These are phyloP conservation scores for Procambarus clarkii DNA, from an alignment of 1,140 invertebrate genomes.

Conservation along the genomic window DNA sequence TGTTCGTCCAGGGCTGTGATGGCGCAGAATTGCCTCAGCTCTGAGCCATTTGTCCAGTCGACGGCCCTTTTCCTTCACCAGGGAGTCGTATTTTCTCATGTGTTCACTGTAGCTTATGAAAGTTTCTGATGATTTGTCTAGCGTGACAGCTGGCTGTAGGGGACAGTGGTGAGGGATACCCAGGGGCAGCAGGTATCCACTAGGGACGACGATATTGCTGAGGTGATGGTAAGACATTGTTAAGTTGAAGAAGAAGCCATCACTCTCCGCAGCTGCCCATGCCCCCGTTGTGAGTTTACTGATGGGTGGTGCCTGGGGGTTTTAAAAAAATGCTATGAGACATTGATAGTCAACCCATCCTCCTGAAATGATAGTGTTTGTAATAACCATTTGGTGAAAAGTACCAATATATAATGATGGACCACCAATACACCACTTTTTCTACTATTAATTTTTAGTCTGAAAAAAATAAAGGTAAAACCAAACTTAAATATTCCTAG, in stretches of 20 bases:
- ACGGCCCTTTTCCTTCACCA: not conserved
- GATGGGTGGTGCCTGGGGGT: no score
- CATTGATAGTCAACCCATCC: no score
- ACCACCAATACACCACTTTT: no score
- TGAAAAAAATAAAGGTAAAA: no score
- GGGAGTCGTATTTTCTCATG: not conserved
- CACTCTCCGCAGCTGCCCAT: no score
- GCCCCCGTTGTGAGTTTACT: no score
- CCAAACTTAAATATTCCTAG: no score
- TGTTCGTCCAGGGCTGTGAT: not conserved
- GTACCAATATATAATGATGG: no score
- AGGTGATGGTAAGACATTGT: conserved; percentile 54
- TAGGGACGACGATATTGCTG: not conserved
- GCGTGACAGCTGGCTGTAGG: not conserved
- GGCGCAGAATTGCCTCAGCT: not conserved
- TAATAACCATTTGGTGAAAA: no score
- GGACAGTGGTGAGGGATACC: not conserved
- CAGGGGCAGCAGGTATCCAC: conserved; percentile 31
- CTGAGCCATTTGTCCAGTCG: not conserved
- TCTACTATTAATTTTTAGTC: no score
- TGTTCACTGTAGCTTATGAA: conserved; percentile 14
- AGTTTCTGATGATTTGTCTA: not conserved
- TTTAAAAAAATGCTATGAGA: no score
- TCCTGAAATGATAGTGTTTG: no score
- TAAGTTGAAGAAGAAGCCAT: conserved; percentile 39